phyloP scores from a whole-genome alignment of 2,888 invertebrate species.

The Teleogryllus oceanicus region DNA sequence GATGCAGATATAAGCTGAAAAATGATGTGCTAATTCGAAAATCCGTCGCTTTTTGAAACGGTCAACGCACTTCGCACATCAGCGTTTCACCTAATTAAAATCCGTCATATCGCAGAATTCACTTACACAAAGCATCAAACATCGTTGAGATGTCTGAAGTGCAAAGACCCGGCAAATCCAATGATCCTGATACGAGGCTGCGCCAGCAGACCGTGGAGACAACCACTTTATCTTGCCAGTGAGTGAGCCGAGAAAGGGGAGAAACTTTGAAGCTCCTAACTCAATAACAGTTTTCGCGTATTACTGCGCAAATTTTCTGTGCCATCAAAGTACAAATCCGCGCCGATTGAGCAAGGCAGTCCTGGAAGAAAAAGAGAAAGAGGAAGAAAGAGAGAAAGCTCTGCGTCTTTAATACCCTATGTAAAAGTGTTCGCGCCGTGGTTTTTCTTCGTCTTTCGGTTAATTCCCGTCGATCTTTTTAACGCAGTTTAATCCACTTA shows the following conservation, averaged over 20 bases:
- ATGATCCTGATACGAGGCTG: no score
- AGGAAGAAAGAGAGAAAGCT: background rate
- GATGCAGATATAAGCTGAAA: no score
- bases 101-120: no score
- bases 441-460: background rate
- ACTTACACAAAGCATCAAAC: no score
- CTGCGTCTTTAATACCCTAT: background rate
- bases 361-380: background rate
- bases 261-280: background rate
- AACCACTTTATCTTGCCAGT: background rate
- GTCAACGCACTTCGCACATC: no score
- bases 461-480: background rate
- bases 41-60: no score
- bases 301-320: background rate
- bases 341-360: background rate
- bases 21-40: no score
- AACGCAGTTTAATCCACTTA: conserved; percentile 18
- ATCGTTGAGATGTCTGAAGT: no score
- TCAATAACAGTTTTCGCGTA: background rate
- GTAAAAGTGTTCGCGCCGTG: background rate
- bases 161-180: no score
- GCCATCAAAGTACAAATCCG: background rate
- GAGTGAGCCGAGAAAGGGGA: background rate
- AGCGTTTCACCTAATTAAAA: no score
- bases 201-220: no score